Percentiles rank a stretch among this genome's conserved stretches.
phyloP scores from a whole-genome alignment of 2,113 vertebrate species.

The Rissa tridactyla region DNA sequence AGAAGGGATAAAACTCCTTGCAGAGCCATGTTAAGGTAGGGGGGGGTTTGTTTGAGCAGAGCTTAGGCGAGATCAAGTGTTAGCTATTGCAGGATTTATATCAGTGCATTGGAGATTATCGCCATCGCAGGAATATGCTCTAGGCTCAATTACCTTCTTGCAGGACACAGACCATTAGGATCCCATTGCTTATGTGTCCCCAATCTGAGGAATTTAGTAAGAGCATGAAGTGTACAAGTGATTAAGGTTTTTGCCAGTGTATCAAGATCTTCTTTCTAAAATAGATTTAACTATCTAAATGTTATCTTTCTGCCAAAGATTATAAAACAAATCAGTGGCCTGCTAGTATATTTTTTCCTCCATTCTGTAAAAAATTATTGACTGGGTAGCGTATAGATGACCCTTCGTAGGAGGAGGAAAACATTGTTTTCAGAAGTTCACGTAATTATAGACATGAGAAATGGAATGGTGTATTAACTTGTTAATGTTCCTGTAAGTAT shows the following conservation, averaged over 20 bases:
- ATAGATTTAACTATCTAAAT: neutral
- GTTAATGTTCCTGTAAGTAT: neutral
- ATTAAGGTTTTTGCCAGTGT: neutral
- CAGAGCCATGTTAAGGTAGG: neutral
- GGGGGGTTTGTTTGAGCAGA: neutral
- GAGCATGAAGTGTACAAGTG: neutral
- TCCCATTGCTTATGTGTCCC: neutral
- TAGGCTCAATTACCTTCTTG: neutral
- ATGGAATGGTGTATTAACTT: neutral
- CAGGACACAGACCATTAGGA: neutral
- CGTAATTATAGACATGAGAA: neutral
- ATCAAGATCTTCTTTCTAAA: neutral
- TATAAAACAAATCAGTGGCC: neutral
- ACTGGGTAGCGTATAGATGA: neutral
- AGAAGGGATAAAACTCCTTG: neutral
- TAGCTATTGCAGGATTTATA: neutral
- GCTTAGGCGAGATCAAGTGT: neutral
- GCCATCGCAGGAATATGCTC: accelerated
- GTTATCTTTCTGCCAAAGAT: neutral
- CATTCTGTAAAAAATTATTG: neutral
- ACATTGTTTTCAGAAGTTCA: neutral
- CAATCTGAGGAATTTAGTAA: neutral
- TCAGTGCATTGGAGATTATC: too few relatives aligned
- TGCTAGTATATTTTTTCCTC: neutral
- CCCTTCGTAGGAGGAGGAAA: neutral